Conservation (phyloP, 2,797 vertebrate genomes). For the Delichon dasypus region DNA sequence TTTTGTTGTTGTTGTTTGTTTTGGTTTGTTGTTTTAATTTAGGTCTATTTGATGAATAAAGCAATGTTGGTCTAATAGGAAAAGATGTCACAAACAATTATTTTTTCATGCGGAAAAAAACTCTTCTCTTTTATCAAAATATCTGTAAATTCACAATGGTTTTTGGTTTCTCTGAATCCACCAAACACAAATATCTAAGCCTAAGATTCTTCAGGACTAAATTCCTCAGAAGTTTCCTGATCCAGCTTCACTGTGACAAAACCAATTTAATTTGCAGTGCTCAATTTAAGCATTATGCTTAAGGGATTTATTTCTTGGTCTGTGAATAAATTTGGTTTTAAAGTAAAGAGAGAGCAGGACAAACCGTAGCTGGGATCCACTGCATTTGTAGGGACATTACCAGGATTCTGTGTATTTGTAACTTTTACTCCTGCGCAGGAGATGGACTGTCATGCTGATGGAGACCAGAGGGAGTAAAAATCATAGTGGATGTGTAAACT, state of each 20-base stretch:
- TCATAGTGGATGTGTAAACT: rapidly evolving
- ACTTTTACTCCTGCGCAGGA: not conserved
- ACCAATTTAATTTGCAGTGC: not conserved
- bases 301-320: not conserved
- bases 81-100: not conserved
- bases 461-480: not conserved
- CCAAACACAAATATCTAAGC: not conserved
- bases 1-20: not conserved
- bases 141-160: not conserved
- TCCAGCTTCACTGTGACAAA: not conserved
- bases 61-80: not conserved
- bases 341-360: not conserved
- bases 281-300: not conserved
- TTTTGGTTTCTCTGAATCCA: not conserved
- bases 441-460: not conserved
- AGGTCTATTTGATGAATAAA: not conserved
- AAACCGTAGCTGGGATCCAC: not conserved
- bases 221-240: not conserved
- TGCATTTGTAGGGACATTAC: not conserved
- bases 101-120: not conserved
- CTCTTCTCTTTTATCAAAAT: not conserved
- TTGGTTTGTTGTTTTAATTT: not conserved
- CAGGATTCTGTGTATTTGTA: not conserved
- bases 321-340: not conserved
- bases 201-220: not conserved